Percentiles rank a stretch among this genome's conserved stretches.
Evolutionary conservation across 2,113 vertebrate species (phyloP).

Genomic region (Ramphastos sulfuratus): DNA sequence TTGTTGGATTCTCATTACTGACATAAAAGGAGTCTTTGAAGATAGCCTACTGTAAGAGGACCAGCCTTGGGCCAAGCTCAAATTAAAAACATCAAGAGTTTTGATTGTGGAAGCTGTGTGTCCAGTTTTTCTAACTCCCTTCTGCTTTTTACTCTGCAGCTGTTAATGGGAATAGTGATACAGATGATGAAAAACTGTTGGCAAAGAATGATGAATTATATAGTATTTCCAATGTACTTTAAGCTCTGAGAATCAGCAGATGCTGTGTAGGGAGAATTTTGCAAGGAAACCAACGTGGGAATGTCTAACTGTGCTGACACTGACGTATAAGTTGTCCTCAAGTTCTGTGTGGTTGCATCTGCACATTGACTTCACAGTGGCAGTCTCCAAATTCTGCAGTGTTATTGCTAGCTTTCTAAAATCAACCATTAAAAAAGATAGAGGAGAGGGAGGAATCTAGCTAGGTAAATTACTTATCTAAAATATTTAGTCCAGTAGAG

Average conservation of each 20-base stretch:
- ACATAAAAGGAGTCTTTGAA: constrained; percentile 20
- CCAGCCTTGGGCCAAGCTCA: not conserved
- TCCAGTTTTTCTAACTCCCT: not conserved
- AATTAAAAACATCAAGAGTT: not conserved
- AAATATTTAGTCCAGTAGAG: not conserved
- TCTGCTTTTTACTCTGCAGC: not conserved
- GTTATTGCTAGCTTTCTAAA: not conserved
- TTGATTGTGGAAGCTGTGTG: not conserved
- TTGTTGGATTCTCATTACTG: constrained; percentile 4
- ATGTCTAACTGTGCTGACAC: not conserved
- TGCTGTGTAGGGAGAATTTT: not conserved
- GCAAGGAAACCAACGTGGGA: not conserved
- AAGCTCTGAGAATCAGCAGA: not conserved
- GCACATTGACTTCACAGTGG: not conserved
- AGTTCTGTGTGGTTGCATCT: not conserved
- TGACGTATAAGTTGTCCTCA: not conserved
- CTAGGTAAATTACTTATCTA: not conserved
- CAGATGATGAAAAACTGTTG: not conserved
- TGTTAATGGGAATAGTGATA: not conserved
- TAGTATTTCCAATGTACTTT: not conserved
- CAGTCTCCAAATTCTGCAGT: not conserved
- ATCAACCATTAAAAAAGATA: not conserved
- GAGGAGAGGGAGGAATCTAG: not conserved
- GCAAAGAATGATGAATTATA: not conserved
- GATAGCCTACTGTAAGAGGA: not conserved